Percentiles rank a stretch among this genome's conserved stretches.
Conservation (phyloP, 2,888 invertebrate species). For the Agrenia bidenticulata region DNA sequence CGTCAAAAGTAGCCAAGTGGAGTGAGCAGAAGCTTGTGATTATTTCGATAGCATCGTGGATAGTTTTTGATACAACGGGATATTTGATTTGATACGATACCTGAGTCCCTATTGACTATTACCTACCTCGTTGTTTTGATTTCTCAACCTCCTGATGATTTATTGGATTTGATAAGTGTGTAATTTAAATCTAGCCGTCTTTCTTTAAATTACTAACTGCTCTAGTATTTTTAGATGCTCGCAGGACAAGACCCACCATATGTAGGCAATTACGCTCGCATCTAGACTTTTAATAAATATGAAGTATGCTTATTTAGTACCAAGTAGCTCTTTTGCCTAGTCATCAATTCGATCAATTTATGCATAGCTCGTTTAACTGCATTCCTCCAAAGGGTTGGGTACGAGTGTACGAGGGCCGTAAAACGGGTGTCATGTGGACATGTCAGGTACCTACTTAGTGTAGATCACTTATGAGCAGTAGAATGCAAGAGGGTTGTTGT, state of each 20-base stretch:
- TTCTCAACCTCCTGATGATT: no score
- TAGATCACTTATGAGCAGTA: background rate
- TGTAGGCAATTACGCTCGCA: no score
- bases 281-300: no score
- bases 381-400: constrained; percentile 11
- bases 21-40: constrained; percentile 3
- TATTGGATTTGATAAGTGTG: no score
- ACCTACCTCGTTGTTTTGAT: no score
- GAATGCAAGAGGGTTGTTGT: background rate
- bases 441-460: background rate
- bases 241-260: no score
- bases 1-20: constrained; percentile 1
- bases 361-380: constrained; percentile 2
- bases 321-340: constrained; percentile 10
- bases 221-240: no score
- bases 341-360: constrained; percentile 14
- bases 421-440: background rate
- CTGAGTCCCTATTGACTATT: background rate
- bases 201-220: no score
- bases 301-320: no score
- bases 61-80: background rate
- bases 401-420: background rate
- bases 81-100: background rate
- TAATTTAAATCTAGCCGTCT: no score
- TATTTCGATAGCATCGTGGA: background rate